Percentiles rank a stretch among this genome's conserved stretches.
Evolutionary conservation across 2,888 invertebrate species (phyloP).

Genomic region (Pristionchus maxplancki): DNA sequence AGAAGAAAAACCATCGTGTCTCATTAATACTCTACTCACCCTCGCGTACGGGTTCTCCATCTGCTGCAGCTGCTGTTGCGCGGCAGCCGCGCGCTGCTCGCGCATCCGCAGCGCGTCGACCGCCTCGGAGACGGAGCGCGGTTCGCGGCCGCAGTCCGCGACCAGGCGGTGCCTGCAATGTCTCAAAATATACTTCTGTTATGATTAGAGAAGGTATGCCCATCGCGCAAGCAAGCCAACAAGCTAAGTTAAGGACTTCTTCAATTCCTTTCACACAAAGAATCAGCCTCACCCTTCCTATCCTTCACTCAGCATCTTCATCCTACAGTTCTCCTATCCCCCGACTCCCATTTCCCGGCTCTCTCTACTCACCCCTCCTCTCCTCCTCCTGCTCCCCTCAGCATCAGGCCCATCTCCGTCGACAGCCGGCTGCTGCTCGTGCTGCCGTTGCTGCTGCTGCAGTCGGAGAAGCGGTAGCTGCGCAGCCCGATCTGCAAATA

Average conservation of each 20-base stretch:
- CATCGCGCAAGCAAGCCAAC: no score
- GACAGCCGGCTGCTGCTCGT: background rate
- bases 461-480: background rate
- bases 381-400: no score
- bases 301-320: no score
- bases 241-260: no score
- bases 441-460: background rate
- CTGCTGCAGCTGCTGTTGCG: background rate
- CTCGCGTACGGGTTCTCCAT: conserved; percentile 24
- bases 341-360: background rate
- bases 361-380: background rate
- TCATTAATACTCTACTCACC: background rate
- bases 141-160: background rate
- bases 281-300: no score
- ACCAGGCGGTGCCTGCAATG: background rate
- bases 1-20: background rate
- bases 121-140: conserved; percentile 34
- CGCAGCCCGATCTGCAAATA: background rate
- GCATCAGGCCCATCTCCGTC: background rate
- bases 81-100: background rate
- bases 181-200: background rate
- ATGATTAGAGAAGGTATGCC: background rate
- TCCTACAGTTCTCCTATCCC: no score
- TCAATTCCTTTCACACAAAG: background rate
- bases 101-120: conserved; percentile 30